phyloP scores from a whole-genome alignment of 2,797 vertebrate species.

The Dryobates pubescens region DNA sequence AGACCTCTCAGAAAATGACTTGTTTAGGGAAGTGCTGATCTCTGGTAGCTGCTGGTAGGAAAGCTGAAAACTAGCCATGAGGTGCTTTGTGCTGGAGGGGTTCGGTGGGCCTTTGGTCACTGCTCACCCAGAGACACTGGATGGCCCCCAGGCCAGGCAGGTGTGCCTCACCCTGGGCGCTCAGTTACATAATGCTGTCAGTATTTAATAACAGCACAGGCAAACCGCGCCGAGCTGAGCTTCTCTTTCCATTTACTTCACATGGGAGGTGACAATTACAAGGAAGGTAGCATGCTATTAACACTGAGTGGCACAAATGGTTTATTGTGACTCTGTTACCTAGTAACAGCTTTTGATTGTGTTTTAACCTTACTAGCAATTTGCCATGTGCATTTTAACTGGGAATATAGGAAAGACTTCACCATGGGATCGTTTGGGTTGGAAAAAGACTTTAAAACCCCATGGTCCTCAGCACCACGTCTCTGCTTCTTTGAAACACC shows the following conservation, averaged over 20 bases:
- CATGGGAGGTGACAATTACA: not conserved
- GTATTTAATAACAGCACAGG: conserved; percentile 25
- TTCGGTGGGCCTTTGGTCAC: not conserved
- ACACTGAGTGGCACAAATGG: not conserved
- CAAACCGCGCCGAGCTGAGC: conserved; percentile 28
- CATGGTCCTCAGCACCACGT: too few relatives aligned
- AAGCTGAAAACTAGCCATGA: not conserved
- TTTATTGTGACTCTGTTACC: conserved; percentile 36
- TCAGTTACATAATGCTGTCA: not conserved
- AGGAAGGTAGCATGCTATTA: not conserved
- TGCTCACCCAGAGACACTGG: not conserved
- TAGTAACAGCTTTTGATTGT: conserved; percentile 25
- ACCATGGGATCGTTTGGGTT: too few relatives aligned
- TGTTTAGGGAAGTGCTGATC: not conserved
- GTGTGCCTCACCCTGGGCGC: conserved; percentile 22
- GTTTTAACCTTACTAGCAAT: not conserved
- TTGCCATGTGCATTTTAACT: not conserved
- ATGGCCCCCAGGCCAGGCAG: not conserved
- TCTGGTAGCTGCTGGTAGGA: not conserved
- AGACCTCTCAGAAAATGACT: not conserved
- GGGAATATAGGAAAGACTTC: not conserved
- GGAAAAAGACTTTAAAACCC: too few relatives aligned
- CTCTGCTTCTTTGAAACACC: too few relatives aligned
- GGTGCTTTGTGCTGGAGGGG: not conserved
- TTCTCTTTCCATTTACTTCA: conserved; percentile 49